These are phyloP conservation scores for Xylota segnis DNA, from an alignment of 2,888 invertebrate species.

Conservation along the genomic window DNA sequence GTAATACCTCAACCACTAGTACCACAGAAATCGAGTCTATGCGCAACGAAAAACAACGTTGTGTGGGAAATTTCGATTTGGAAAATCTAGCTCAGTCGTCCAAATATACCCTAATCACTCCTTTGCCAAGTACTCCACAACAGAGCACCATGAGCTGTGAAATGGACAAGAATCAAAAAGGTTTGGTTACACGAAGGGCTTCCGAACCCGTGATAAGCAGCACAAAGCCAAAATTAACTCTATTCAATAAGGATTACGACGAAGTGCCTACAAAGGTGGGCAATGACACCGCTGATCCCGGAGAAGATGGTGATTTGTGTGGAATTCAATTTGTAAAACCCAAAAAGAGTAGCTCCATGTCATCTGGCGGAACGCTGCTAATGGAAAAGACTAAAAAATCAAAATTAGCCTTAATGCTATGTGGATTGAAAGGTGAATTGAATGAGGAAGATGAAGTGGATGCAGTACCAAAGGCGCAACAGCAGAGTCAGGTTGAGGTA, in stretches of 20 bases:
- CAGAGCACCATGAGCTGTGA: neutral
- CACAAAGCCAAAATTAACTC: slow-evolving; percentile 81
- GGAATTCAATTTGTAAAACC: slow-evolving; percentile 83
- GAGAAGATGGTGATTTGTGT: slow-evolving; percentile 79
- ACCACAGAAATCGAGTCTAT: neutral
- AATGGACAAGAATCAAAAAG: neutral
- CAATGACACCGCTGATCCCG: slow-evolving; percentile 62
- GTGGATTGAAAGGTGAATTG: slow-evolving; percentile 82
- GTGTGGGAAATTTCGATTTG: slow-evolving; percentile 16
- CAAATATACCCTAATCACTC: slow-evolving; percentile 69
- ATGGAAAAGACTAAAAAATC: slow-evolving; percentile 82
- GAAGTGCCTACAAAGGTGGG: slow-evolving; percentile 24
- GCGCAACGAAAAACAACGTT: slow-evolving; percentile 25
- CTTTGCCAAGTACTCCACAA: slow-evolving; percentile 65
- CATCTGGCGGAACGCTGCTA: slow-evolving; percentile 78
- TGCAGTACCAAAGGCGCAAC: slow-evolving; percentile 8
- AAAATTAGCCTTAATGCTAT: slow-evolving; percentile 83
- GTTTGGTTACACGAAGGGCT: slow-evolving; percentile 37
- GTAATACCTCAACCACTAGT: neutral
- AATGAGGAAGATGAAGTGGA: slow-evolving; percentile 80
- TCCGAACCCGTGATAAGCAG: slow-evolving; percentile 51
- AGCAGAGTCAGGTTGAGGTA: neutral
- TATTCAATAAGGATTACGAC: slow-evolving; percentile 81
- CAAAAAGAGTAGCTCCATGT: slow-evolving; percentile 79
- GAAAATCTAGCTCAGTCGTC: neutral